Evolutionary conservation across 1,140 invertebrate species (phyloP), one percentile per base, ranked within the genome.

Genomic region (Cydia splendana): DNA sequence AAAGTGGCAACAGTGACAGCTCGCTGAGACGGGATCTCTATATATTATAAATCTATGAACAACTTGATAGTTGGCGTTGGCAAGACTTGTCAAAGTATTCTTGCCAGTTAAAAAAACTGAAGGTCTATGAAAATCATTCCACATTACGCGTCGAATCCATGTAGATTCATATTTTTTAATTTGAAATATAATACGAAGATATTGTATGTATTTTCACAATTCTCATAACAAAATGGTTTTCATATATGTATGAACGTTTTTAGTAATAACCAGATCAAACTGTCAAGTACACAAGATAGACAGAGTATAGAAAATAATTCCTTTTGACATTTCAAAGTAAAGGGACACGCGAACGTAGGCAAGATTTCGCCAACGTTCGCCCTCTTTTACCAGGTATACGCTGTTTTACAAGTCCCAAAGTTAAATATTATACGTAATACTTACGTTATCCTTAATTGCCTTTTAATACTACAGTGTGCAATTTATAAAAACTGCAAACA

Each of bases 301-400:
- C 9, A 69, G 13, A 69, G 2, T 9, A 71, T 24, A 24, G 20
- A 71, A 71, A 71, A 38, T 38, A 34, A 38, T 82, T 88, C 88
- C 86, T 91, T 93, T 93, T 91, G 89, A 92, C 90, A 85, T 91
- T 87, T 86, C 84, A 76, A 84, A 82, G 82, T 87, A 82, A 87
- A 85, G 84, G 89, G 86, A 93, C 91, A 92, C 90, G 91, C 89
- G 90, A 93, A 92, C 90, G 88, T 89, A 88, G 90, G 89, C 91
- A 87, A 81, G 84, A 76, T 87, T 80, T 85, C 79, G 89, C 89
- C 89, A 88, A 82, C 87, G 90, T 93, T 91, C 88, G 90, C 83
- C 78, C 83, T 85, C 81, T 86, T 88, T 88, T 87, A 87, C 82
- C 86, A 91, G 91, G 90, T 93, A 93, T 83, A 82, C 79, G 62